Evolutionary conservation across 2,113 vertebrate species (phyloP).

Genomic region (Tyrannus savana): DNA sequence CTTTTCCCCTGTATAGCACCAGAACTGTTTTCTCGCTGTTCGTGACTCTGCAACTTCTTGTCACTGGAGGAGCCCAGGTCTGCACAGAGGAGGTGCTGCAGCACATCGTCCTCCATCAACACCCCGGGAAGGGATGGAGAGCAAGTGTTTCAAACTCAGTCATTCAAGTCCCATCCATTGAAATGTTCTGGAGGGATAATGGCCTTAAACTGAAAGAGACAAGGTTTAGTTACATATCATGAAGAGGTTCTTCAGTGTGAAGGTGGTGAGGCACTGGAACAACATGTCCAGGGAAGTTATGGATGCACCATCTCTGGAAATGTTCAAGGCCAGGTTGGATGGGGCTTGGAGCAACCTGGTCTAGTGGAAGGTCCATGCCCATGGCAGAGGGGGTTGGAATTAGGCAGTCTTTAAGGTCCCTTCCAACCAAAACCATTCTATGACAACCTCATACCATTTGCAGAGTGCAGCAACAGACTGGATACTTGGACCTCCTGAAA

Average conservation of each 20-base stretch:
- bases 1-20: not conserved
- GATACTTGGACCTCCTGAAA: not conserved
- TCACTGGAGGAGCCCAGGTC: not conserved
- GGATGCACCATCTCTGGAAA: not conserved
- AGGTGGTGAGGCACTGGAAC: not conserved
- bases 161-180: not conserved
- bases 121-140: not conserved
- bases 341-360: not conserved
- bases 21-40: not conserved
- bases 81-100: not conserved
- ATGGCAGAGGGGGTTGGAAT: not conserved
- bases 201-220: not conserved
- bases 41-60: not conserved
- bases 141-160: not conserved
- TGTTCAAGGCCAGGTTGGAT: not conserved
- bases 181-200: not conserved
- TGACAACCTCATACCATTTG: not conserved
- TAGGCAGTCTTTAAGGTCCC: not conserved
- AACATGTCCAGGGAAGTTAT: not conserved
- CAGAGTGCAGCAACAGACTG: not conserved
- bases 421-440: not conserved
- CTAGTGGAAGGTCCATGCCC: not conserved
- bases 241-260: not conserved
- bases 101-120: not conserved
- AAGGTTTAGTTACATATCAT: not conserved